A percentile compares a stretch with the other conserved stretches of the same genome.
Conservation (phyloP, 1,140 invertebrate species). For the Brachionus asplanchnoidis region DNA sequence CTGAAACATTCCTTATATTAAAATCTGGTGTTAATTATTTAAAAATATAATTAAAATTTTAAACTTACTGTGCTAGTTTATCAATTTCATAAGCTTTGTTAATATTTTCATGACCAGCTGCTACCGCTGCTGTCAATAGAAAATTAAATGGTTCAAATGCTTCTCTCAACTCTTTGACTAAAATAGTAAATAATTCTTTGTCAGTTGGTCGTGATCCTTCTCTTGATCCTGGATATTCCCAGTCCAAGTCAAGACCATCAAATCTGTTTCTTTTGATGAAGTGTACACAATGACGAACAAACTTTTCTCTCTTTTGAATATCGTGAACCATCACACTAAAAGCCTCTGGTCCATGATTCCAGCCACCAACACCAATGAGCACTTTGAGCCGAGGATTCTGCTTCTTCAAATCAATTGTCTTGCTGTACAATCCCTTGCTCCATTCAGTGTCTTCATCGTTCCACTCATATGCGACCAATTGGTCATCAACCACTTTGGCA, state of each 20-base stretch:
- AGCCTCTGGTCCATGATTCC: constrained; percentile 73
- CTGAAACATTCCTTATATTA: no score
- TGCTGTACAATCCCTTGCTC: constrained; percentile 15
- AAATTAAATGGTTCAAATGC: not conserved
- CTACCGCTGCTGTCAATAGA: not conserved
- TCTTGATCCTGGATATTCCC: constrained; percentile 47
- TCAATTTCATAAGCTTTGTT: no score
- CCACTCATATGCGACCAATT: constrained; percentile 76
- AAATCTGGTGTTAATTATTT: no score
- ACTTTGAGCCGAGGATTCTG: constrained; percentile 66
- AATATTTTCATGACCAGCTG: no score
- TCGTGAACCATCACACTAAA: constrained; percentile 70
- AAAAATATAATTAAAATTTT: no score
- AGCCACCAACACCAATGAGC: constrained; percentile 76
- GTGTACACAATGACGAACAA: constrained; percentile 40
- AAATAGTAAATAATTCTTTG: not conserved
- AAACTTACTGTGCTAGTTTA: no score
- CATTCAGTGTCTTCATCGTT: constrained; percentile 64
- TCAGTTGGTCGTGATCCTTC: constrained; percentile 45
- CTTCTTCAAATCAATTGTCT: constrained; percentile 3
- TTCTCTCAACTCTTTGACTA: not conserved
- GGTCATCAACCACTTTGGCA: constrained; percentile 68
- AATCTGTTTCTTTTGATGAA: constrained; percentile 59
- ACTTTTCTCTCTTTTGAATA: constrained; percentile 53
- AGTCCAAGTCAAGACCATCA: constrained; percentile 47